phyloP scores from a whole-genome alignment of 2,113 vertebrate genomes.

The Corythoichthys haematopterus region DNA sequence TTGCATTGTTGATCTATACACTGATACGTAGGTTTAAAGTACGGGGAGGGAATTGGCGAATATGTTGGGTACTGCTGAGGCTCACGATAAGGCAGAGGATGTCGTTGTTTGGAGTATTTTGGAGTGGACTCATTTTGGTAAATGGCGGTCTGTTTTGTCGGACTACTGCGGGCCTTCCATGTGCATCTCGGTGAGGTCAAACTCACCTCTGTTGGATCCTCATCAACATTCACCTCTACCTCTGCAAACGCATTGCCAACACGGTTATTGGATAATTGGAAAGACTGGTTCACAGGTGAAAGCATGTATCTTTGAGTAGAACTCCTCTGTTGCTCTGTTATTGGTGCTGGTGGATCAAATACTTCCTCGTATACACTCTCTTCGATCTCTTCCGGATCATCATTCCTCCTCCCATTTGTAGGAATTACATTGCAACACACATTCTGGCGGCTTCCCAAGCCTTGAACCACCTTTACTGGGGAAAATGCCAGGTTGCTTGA shows the following conservation, averaged over 20 bases:
- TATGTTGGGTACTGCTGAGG: slow-evolving; percentile 23
- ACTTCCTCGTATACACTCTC: slow-evolving; percentile 63
- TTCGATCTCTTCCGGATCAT: slow-evolving; percentile 39
- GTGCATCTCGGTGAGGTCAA: slow-evolving; percentile 35
- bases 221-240: slow-evolving; percentile 75
- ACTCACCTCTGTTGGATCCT: slow-evolving; percentile 68
- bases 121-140: slow-evolving; percentile 54
- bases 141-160: slow-evolving; percentile 52
- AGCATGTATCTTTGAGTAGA: slow-evolving; percentile 5
- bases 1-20: slow-evolving; percentile 23
- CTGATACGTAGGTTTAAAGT: slow-evolving; percentile 29
- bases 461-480: slow-evolving; percentile 38
- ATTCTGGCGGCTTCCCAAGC: slow-evolving; percentile 21
- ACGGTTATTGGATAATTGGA: slow-evolving; percentile 58
- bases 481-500: slow-evolving; percentile 44
- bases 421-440: slow-evolving; percentile 14
- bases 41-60: slow-evolving; percentile 29
- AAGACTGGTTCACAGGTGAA: slow-evolving; percentile 43
- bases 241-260: slow-evolving; percentile 75
- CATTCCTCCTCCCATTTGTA: slow-evolving; percentile 14
- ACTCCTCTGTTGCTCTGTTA: slow-evolving; percentile 29
- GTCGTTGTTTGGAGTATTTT: slow-evolving; percentile 31
- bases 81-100: slow-evolving; percentile 9
- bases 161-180: slow-evolving; percentile 44
- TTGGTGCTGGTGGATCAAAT: slow-evolving; percentile 26